Conservation (phyloP, 2,888 invertebrate species). For the Acanthacorydalis orientalis region DNA sequence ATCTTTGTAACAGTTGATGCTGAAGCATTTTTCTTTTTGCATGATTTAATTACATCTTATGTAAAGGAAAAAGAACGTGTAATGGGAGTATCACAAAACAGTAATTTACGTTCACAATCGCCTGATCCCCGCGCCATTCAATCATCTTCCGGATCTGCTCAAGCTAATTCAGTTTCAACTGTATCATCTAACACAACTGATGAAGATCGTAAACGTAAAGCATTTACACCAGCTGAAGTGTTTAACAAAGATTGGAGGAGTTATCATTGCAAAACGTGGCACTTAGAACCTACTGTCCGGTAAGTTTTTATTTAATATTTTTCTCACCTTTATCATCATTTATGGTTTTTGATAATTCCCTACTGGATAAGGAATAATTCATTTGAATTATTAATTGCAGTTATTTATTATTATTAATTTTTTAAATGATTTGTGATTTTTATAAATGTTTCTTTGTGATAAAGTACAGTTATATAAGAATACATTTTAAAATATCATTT, state of each 20-base stretch:
- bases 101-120: constrained; percentile 4
- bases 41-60: constrained; percentile 92
- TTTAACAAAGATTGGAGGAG: constrained; percentile 75
- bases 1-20: constrained; percentile 97
- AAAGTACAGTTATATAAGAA: no score
- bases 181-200: constrained; percentile 14
- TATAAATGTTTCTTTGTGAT: no score
- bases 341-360: no score
- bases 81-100: constrained; percentile 8
- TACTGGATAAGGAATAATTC: no score
- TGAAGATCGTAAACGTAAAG: constrained; percentile 8
- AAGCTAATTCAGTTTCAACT: neutral
- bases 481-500: no score
- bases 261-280: constrained; percentile 91
- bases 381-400: no score
- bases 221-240: constrained; percentile 27
- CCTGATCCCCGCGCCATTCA: constrained; percentile 3
- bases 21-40: constrained; percentile 94
- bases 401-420: no score
- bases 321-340: no score
- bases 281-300: constrained; percentile 84
- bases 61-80: constrained; percentile 82
- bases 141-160: neutral
- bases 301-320: constrained; percentile 17
- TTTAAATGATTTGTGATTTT: no score